Base-by-base conservation (phyloP, 2,797 vertebrate genomes). In the Falco peregrinus region DNA sequence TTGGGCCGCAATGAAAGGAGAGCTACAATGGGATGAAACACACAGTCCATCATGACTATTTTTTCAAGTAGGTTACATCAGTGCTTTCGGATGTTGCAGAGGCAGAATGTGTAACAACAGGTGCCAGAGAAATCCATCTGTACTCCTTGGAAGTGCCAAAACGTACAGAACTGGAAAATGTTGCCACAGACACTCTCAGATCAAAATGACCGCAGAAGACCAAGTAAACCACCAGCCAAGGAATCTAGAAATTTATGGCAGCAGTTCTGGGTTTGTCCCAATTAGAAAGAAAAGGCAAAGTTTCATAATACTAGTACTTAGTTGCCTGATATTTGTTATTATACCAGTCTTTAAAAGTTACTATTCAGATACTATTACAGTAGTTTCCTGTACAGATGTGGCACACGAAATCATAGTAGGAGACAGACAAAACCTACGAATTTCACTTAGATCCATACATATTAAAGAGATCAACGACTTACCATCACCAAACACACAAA, bases 51-150 rank as follows among this genome's bases (percentile, higher is more conserved):
- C 70, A 12, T 39, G 39, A 61, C 35, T 87, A 64, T 84, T 57
- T 92, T 88, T 91, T 71, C 86, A 95, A 91, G 71, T 94, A 90
- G 93, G 88, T 95, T 96, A 95, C 93, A 94, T 94, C 92, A 96
- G 93, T 73, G 61, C 57, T 85, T 89, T 87, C 63, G 6, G 91
- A 93, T 87, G 47, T 64, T 88, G 63, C 77, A 24, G 68, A 95
- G 64, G 84, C 92, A 95, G 81, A 96, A 84, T 22, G 53, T 50
- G 16, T 68, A 96, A 94, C 93, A 92, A 96, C 93, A 96, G 90
- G 83, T 96, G 93, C 95, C 96, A 96, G 90, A 93, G 86, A 94
- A 96, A 94, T 92, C 96, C 93, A 96, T 96, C 96, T 96, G 96
- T 68, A 85, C 81, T 85, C 95, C 68, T 74, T 89, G 57, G 31